Evolutionary conservation across 1,140 invertebrate species (phyloP).

Genomic region (Bombus confusus): DNA sequence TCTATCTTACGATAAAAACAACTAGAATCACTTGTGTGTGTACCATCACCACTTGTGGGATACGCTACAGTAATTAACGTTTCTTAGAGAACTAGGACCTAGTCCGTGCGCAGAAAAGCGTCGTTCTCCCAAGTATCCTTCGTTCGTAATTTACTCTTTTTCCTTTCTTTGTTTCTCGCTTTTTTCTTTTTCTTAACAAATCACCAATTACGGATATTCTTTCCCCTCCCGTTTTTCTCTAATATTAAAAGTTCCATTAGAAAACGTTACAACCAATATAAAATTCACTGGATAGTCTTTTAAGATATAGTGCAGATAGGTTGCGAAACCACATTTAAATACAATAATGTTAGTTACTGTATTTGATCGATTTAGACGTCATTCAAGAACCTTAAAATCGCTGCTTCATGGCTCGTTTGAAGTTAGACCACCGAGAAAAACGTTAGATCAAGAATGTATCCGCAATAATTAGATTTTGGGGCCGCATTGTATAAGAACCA

Average conservation of each 20-base stretch:
- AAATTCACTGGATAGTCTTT: neutral
- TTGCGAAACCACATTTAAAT: neutral
- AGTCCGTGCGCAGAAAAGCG: conserved; percentile 74
- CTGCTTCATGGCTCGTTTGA: neutral
- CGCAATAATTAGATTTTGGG: conserved; percentile 15
- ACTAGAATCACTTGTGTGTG: conserved; percentile 77
- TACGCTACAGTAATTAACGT: conserved; percentile 74
- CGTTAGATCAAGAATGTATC: conserved; percentile 30
- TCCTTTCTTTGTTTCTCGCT: neutral
- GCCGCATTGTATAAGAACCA: conserved; percentile 29
- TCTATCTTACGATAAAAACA: conserved; percentile 74
- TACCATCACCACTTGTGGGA: conserved; percentile 76
- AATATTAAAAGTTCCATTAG: neutral
- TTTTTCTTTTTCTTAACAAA: neutral
- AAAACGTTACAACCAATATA: neutral
- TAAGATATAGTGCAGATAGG: neutral
- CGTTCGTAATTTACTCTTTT: conserved; percentile 23
- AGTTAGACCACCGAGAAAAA: neutral
- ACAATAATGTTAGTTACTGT: neutral
- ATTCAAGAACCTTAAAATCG: neutral
- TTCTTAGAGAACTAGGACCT: conserved; percentile 66
- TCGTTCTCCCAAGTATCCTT: conserved; percentile 62
- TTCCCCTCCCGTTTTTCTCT: neutral
- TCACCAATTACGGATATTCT: conserved; percentile 7
- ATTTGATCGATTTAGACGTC: neutral